Conservation (phyloP, 2,113 vertebrate genomes). For the Donacobius atricapilla region DNA sequence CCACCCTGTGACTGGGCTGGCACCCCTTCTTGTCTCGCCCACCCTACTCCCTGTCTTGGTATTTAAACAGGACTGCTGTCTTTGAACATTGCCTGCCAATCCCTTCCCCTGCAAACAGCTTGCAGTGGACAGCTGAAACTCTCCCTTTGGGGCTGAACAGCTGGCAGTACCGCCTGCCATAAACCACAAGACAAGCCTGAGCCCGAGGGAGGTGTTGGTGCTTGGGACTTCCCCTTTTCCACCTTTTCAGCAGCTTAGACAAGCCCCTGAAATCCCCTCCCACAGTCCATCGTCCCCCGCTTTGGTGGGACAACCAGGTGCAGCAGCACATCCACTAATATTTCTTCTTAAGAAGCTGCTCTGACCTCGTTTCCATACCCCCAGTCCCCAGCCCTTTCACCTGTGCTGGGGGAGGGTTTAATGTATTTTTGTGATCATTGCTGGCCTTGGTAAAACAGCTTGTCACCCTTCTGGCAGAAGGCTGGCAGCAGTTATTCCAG, state of each 20-base stretch:
- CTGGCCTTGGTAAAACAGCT: neutral
- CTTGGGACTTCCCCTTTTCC: neutral
- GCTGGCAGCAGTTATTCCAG: neutral
- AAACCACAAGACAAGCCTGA: neutral
- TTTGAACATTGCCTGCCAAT: neutral
- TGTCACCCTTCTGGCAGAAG: neutral
- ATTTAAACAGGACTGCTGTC: neutral
- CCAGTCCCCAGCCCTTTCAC: neutral
- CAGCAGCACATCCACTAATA: neutral
- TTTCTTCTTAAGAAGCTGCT: neutral
- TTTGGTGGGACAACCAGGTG: neutral
- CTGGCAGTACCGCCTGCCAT: fast-evolving
- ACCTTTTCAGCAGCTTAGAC: neutral
- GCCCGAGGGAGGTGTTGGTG: neutral
- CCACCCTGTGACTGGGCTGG: neutral
- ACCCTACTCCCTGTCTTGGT: neutral
- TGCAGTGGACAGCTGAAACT: neutral
- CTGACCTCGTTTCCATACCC: neutral
- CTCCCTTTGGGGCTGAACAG: neutral
- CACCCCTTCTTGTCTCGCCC: neutral
- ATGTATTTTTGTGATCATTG: neutral
- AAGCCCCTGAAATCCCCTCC: neutral
- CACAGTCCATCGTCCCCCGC: fast-evolving
- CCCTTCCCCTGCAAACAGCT: neutral
- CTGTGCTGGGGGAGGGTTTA: neutral